Evolutionary conservation across 1,140 invertebrate genomes (phyloP).

Genomic region (Eriosoma lanigerum): DNA sequence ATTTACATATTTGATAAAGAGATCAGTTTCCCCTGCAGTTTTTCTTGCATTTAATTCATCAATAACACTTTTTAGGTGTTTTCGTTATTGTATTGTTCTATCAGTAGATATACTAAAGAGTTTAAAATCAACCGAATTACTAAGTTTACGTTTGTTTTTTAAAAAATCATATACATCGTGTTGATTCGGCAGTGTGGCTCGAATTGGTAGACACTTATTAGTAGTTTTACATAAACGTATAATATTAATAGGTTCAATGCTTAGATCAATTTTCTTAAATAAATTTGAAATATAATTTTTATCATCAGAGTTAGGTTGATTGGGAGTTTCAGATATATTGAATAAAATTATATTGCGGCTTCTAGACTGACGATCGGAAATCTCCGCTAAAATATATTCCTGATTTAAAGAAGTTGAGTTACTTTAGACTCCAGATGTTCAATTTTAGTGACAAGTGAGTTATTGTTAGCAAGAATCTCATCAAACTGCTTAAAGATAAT

Average conservation of each 20-base stretch:
- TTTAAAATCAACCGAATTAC: too few relatives aligned
- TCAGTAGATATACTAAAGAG: too few relatives aligned
- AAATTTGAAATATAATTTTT: background rate
- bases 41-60: too few relatives aligned
- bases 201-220: background rate
- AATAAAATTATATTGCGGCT: background rate
- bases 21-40: too few relatives aligned
- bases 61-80: too few relatives aligned
- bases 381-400: background rate
- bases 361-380: background rate
- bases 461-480: background rate
- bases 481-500: background rate
- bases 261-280: background rate
- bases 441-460: background rate
- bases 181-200: background rate
- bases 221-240: background rate
- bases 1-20: too few relatives aligned
- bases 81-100: too few relatives aligned
- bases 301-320: background rate
- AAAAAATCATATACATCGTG: background rate
- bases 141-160: too few relatives aligned
- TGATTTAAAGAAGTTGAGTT: background rate
- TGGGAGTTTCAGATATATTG: background rate
- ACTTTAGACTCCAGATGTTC: background rate
- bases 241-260: background rate